A percentile compares a stretch with the other conserved stretches of the same genome.
phyloP scores from a whole-genome alignment of 2,113 vertebrate species.

The Elephas maximus region DNA sequence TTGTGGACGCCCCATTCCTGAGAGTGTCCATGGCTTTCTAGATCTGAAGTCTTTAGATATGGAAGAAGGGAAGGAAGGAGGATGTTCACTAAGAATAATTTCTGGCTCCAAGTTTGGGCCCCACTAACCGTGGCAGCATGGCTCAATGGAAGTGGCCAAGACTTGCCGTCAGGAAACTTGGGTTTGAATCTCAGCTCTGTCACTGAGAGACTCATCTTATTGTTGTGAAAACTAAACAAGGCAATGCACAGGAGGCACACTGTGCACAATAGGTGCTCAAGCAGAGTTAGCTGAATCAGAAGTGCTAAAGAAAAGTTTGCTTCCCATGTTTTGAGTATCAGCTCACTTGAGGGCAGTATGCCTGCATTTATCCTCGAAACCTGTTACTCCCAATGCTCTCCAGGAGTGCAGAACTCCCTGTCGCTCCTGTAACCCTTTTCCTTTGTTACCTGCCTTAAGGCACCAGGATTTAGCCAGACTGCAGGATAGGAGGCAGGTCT shows the following conservation, averaged over 20 bases:
- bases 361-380: background rate
- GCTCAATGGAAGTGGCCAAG: background rate
- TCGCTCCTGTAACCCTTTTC: background rate
- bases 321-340: background rate
- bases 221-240: background rate
- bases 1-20: background rate
- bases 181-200: slow-evolving; percentile 24
- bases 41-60: background rate
- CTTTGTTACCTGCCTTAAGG: slow-evolving; percentile 3
- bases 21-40: background rate
- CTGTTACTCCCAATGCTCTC: background rate
- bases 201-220: background rate
- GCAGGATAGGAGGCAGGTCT: background rate
- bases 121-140: background rate
- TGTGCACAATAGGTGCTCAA: background rate
- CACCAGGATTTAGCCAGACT: background rate
- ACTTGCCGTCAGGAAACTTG: background rate
- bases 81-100: background rate
- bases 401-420: background rate
- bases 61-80: background rate
- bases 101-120: background rate
- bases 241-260: background rate
- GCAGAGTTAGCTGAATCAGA: background rate
- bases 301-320: background rate
- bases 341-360: background rate